Evolutionary conservation across 2,113 vertebrate species (phyloP).

Genomic region (Vulpes ferrilata): DNA sequence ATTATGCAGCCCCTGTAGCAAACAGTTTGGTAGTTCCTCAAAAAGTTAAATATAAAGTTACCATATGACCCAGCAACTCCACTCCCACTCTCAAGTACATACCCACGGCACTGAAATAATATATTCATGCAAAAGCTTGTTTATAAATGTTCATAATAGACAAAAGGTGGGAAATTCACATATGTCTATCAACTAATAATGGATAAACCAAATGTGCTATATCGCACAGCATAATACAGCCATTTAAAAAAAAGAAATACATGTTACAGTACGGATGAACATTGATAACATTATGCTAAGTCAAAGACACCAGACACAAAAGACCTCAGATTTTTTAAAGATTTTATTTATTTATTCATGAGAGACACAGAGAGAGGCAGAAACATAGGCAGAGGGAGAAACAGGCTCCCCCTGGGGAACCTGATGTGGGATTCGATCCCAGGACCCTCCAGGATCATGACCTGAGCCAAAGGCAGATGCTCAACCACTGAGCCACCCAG

Average conservation of each 20-base stretch:
- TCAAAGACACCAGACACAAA: not conserved
- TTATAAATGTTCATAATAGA: not conserved
- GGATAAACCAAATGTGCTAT: not conserved
- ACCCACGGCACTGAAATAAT: not conserved
- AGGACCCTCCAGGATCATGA: too few relatives aligned
- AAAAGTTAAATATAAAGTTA: not conserved
- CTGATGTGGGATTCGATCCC: too few relatives aligned
- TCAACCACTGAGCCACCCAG: too few relatives aligned
- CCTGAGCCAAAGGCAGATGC: too few relatives aligned
- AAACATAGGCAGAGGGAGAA: too few relatives aligned
- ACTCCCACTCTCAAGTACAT: not conserved
- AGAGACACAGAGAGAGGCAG: too few relatives aligned
- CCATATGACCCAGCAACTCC: not conserved
- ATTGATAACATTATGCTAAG: not conserved
- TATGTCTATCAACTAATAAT: not conserved
- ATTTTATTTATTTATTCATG: too few relatives aligned
- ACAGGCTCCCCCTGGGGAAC: too few relatives aligned
- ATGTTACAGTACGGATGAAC: not conserved
- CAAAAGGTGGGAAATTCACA: not conserved
- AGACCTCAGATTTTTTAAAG: not conserved
- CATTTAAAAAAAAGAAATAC: not conserved
- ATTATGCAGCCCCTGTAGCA: not conserved
- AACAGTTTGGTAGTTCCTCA: not conserved
- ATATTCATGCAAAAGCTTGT: not conserved
- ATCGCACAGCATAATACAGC: not conserved